These are phyloP conservation scores for Drosophila equinoxialis DNA, from an alignment of 1,140 invertebrate species.

Conservation along the genomic window DNA sequence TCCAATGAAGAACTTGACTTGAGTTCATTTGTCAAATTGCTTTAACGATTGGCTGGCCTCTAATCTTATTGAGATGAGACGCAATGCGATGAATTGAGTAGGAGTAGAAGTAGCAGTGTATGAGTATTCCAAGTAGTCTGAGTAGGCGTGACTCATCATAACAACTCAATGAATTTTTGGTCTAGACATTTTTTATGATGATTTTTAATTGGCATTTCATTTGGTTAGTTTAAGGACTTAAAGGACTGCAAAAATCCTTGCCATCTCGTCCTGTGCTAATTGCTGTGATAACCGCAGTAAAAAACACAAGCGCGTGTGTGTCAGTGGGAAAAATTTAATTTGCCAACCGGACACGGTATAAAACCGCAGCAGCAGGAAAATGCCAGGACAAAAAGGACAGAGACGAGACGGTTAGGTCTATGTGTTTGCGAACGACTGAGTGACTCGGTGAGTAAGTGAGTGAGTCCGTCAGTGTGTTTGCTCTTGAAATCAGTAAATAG, in stretches of 20 bases:
- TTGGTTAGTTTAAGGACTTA: conserved; percentile 8
- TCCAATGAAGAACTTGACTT: conserved; percentile 7
- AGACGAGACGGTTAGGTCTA: no score
- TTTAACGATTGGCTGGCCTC: conserved; percentile 13
- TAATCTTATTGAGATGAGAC: conserved; percentile 14
- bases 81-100: neutral
- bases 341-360: conserved; percentile 27
- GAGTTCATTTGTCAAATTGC: conserved; percentile 29
- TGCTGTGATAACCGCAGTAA: conserved; percentile 31
- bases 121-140: neutral
- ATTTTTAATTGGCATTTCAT: conserved; percentile 50
- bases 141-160: conserved; percentile 5
- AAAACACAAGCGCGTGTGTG: conserved; percentile 32
- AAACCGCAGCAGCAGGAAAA: conserved; percentile 41
- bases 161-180: conserved; percentile 1
- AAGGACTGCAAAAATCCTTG: neutral
- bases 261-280: conserved; percentile 44
- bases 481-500: conserved; percentile 52
- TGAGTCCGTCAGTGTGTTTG: conserved; percentile 3
- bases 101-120: neutral
- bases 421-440: neutral
- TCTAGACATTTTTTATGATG: conserved; percentile 15
- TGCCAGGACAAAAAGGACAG: neutral
- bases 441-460: neutral
- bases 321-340: conserved; percentile 60